Percentiles rank a stretch among this genome's conserved stretches.
These are phyloP conservation scores for Drosophila tristis DNA, from an alignment of 1,140 invertebrate genomes.

Conservation along the genomic window DNA sequence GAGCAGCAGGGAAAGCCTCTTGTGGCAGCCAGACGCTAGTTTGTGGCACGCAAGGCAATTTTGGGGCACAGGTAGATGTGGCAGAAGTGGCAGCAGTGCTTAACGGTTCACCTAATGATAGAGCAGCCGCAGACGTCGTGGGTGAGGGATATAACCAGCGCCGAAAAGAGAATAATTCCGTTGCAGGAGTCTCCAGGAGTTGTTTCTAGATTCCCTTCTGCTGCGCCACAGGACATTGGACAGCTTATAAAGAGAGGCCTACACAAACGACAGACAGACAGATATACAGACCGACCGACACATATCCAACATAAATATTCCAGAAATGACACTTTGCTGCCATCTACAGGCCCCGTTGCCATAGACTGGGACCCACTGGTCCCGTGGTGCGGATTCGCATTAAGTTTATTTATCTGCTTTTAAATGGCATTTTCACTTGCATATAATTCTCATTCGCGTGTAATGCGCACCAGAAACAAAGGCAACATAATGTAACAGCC, in stretches of 20 bases:
- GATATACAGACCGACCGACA: too few species aligned
- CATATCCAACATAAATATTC: slow-evolving; percentile 35
- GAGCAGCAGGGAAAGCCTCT: slow-evolving; percentile 6
- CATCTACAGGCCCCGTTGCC: background rate
- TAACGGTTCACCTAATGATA: slow-evolving; percentile 67
- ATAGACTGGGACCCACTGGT: background rate
- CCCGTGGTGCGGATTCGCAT: slow-evolving; percentile 60
- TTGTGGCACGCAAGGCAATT: slow-evolving; percentile 66
- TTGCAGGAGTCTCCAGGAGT: too few species aligned
- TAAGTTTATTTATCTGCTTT: slow-evolving; percentile 80
- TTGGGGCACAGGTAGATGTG: slow-evolving; percentile 15
- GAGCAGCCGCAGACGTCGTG: slow-evolving; percentile 23
- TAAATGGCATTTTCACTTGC: slow-evolving; percentile 78
- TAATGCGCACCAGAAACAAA: slow-evolving; percentile 79
- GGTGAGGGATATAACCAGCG: slow-evolving; percentile 17
- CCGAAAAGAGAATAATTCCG: background rate
- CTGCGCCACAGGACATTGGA: slow-evolving; percentile 30
- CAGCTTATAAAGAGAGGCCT: too few species aligned
- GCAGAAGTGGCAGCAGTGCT: background rate
- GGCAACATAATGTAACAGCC: slow-evolving; percentile 76
- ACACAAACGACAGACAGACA: too few species aligned
- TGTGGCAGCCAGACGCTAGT: slow-evolving; percentile 47
- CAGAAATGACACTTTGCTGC: slow-evolving; percentile 30
- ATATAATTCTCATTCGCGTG: slow-evolving; percentile 71
- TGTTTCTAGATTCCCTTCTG: background rate